phyloP scores from a whole-genome alignment of 2,113 vertebrate species.

The Phaethon lepturus region DNA sequence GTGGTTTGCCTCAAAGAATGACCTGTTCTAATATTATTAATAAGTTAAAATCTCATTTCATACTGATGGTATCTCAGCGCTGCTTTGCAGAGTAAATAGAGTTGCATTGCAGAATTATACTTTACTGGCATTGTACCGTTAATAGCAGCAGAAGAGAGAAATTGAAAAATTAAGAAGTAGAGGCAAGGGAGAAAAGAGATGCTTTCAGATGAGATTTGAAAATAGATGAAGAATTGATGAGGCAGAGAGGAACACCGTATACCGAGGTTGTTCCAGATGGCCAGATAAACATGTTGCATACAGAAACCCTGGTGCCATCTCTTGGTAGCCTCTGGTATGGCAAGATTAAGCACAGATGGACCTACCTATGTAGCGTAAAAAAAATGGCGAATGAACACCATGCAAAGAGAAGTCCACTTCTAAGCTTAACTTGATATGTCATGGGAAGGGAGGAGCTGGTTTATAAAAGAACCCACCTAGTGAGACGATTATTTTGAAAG shows the following conservation, averaged over 20 bases:
- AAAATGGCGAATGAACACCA: background rate
- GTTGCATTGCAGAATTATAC: conserved; percentile 20
- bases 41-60: conserved; percentile 58
- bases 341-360: background rate
- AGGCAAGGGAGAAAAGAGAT: background rate
- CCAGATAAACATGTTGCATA: background rate
- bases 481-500: background rate
- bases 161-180: conserved; percentile 49
- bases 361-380: background rate
- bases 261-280: background rate
- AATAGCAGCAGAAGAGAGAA: conserved; percentile 37
- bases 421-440: background rate
- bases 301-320: conserved; percentile 57
- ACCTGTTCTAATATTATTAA: conserved; percentile 47
- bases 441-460: background rate
- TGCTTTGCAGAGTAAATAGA: conserved; percentile 60
- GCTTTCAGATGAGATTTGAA: conserved; percentile 44
- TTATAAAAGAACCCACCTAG: background rate
- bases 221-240: conserved; percentile 46
- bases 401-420: background rate
- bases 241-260: background rate
- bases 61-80: conserved; percentile 14
- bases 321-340: conserved; percentile 37
- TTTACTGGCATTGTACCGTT: background rate
- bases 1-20: conserved; percentile 60